Base-by-base conservation (phyloP, 2,888 invertebrate genomes). In the Tanytarsus gracilentus region DNA sequence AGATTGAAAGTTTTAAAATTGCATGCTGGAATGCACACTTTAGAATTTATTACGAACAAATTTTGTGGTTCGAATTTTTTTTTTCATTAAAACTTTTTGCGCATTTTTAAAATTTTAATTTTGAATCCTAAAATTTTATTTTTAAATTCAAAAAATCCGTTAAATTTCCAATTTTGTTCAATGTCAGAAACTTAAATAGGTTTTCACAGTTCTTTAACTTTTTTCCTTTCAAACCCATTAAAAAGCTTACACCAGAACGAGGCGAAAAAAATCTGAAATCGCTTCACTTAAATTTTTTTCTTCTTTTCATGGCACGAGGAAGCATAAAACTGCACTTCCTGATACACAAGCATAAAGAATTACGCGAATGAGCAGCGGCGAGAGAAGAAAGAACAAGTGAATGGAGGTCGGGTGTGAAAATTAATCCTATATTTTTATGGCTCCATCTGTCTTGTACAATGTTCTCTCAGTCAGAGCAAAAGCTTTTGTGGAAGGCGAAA, bases 241-340 rank as follows among this genome's bases (percentile, higher is more conserved):
- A 36, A 36, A 3, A 14, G 36, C 36, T 4, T 36, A 14, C 4
- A n/a, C n/a, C n/a, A n/a, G n/a, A n/a, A n/a, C 4, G n/a, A 6
- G 14, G 16, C 36, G 2, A 14, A 4, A 11, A 36, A 36, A 36
- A 2, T 16, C 4, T 2, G 6, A n/a, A 36, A 36, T 6, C 14
- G 14, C 16, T 36, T 36, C 14, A 14, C n/a, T 14, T 14, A 14
- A 4, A 36, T 36, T 36, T 36, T 36, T 36, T 16, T 36, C 36
- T 36, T 36, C n/a, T 16, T n/a, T 36, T 6, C 36, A 36, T 36
- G 36, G 14, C 36, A 36, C 36, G 16, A 3, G 16, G 14, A 36
- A 44, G 44, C 44, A 44, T 44, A 44, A 44, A 44, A 44, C 44
- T 44, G 44, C 44, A 44, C 44, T 44, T 44, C 44, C 44, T 44